A percentile compares a stretch with the other conserved stretches of the same genome.
These are phyloP conservation scores for Sisor rabdophorus DNA, from an alignment of 2,113 vertebrate species.

Conservation along the genomic window DNA sequence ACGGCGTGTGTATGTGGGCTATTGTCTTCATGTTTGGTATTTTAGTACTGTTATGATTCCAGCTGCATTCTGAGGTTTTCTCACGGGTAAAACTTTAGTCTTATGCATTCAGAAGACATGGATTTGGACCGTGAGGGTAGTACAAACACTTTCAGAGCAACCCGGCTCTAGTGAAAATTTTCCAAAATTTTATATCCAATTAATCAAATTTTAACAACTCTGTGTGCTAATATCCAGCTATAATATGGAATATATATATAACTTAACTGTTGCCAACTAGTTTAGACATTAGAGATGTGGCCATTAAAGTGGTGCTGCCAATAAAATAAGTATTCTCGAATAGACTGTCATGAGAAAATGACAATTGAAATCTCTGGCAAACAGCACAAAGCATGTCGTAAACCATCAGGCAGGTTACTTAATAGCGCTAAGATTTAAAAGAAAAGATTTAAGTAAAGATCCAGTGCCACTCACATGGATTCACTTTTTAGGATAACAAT, in stretches of 20 bases:
- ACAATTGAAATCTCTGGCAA: background rate
- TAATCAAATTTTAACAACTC: background rate
- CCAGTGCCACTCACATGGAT: constrained; percentile 30
- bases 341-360: background rate
- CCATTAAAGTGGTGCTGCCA: background rate
- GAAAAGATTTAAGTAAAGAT: constrained; percentile 2
- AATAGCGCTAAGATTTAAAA: constrained; percentile 1
- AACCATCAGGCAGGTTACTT: background rate
- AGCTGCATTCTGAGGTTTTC: too few species aligned
- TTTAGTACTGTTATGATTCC: too few species aligned
- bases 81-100: too few species aligned
- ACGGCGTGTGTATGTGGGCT: too few species aligned
- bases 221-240: too few species aligned
- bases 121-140: too few species aligned
- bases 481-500: constrained; percentile 22
- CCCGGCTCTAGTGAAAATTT: too few species aligned
- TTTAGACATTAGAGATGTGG: background rate
- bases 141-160: too few species aligned
- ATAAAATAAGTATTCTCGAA: background rate
- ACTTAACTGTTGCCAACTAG: background rate
- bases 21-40: too few species aligned
- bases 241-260: too few species aligned
- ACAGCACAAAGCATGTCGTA: background rate
- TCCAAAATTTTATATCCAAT: too few species aligned
- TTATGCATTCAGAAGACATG: too few species aligned